A percentile compares a stretch with the other conserved stretches of the same genome.
phyloP scores from a whole-genome alignment of 2,888 invertebrate genomes.

The Elmis aenea region DNA sequence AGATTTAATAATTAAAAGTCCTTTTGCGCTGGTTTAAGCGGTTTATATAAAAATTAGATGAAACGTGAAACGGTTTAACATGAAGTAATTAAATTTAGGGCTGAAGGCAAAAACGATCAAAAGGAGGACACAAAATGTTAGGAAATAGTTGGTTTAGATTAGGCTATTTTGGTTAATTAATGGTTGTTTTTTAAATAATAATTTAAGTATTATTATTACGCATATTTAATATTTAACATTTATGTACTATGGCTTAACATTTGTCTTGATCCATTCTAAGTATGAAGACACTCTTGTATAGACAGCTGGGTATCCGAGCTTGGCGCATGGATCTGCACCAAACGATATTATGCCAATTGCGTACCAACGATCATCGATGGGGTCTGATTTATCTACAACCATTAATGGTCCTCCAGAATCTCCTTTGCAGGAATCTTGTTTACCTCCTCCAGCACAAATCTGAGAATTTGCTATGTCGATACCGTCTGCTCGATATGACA shows the following conservation, averaged over 20 bases:
- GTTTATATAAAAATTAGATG: no score
- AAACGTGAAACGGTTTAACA: no score
- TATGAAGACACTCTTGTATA: conserved; percentile 61
- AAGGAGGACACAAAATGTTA: no score
- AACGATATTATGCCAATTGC: conserved; percentile 63
- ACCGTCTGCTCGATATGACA: conserved; percentile 47
- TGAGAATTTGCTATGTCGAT: conserved; percentile 52
- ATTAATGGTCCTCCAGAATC: conserved; percentile 77
- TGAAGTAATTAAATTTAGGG: no score
- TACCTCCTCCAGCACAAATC: conserved; percentile 66
- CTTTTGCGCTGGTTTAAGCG: no score
- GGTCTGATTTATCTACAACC: conserved; percentile 43
- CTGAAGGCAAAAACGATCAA: no score
- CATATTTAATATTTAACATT: no score
- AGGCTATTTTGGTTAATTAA: no score
- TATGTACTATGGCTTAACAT: conserved; percentile 3
- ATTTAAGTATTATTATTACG: no score
- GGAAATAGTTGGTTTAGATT: no score
- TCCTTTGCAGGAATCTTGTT: conserved; percentile 66
- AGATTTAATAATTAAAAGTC: no score
- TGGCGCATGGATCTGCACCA: conserved; percentile 59
- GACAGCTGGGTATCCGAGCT: conserved; percentile 62
- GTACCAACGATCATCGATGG: conserved; percentile 51
- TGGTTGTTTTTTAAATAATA: no score
- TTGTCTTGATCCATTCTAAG: conserved; percentile 55